Conservation (phyloP, 2,797 vertebrate species). For the Tolypeutes matacus region DNA sequence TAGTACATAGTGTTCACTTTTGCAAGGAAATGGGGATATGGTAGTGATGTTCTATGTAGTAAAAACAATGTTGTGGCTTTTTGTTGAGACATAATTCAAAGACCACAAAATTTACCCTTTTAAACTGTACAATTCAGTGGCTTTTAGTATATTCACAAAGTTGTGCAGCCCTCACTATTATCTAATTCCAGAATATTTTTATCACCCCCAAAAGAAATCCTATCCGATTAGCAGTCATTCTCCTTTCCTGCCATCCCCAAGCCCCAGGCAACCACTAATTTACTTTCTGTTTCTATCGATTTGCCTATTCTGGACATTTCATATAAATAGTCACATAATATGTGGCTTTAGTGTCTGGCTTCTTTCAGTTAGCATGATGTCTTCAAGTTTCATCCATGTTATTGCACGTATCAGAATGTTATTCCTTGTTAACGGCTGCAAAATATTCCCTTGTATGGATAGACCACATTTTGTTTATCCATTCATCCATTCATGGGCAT, state of each 20-base stretch:
- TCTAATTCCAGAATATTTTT: conserved; percentile 50
- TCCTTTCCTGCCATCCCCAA: not conserved
- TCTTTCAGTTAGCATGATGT: conserved; percentile 9
- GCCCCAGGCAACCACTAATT: not conserved
- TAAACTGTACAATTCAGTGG: not conserved
- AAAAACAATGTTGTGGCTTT: not conserved
- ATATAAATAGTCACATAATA: not conserved
- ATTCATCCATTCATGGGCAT: not conserved
- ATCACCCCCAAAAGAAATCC: conserved; percentile 23
- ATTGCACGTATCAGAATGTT: not conserved
- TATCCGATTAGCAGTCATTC: not conserved
- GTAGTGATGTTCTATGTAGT: conserved; percentile 4
- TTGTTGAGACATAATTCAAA: conserved; percentile 46
- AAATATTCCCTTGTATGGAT: conserved; percentile 9
- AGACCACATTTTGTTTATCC: not conserved
- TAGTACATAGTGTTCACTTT: not conserved
- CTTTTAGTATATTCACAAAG: conserved; percentile 28
- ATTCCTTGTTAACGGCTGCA: not conserved
- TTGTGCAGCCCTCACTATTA: not conserved
- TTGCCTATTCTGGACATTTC: conserved; percentile 45
- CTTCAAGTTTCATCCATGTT: not conserved
- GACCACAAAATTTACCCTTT: conserved; percentile 38
- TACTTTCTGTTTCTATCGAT: not conserved
- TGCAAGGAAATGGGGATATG: conserved; percentile 21
- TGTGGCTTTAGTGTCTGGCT: not conserved